Evolutionary conservation across 2,888 invertebrate genomes (phyloP), one percentile per base, ranked within the genome.

Genomic region (Muscina levida): DNA sequence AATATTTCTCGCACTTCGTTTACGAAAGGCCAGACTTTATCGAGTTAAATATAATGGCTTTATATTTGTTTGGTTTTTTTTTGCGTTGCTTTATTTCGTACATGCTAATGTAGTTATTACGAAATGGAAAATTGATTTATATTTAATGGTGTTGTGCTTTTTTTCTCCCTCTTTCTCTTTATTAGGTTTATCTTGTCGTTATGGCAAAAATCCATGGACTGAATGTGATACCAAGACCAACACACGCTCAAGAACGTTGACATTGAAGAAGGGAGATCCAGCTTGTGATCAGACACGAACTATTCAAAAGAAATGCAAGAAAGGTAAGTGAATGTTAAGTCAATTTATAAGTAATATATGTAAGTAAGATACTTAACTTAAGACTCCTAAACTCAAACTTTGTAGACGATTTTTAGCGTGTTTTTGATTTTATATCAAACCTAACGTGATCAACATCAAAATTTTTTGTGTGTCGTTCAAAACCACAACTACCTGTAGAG

Each of bases 301-400:
- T 81, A 95, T 97, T 85, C 95, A 96, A 91, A 97, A 97, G 92
- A 97, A 96, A 88, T 97, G 97, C 94, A 97, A 96, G 92, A 97
- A 96, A 93, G 95, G 97, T 96, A 92, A 89, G 86, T 84, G n/a
- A n/a, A n/a, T n/a, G n/a, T n/a, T n/a, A n/a, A n/a, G n/a, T n/a
- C n/a, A n/a, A n/a, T n/a, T n/a, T n/a, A n/a, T n/a, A n/a, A n/a
- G n/a, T n/a, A 26, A 13, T 10, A 77, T 37, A 26, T 2, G 31
- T 10, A 17, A 42, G n/a, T n/a, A n/a, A n/a, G n/a, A n/a, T n/a
- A n/a, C n/a, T n/a, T n/a, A n/a, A n/a, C n/a, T n/a, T n/a, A n/a
- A n/a, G n/a, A n/a, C n/a, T n/a, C n/a, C n/a, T n/a, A n/a, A n/a
- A n/a, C n/a, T n/a, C n/a, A n/a, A n/a, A n/a, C n/a, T n/a, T n/a